Conservation (phyloP, 2,888 invertebrate genomes). For the Tridacna crocea region DNA sequence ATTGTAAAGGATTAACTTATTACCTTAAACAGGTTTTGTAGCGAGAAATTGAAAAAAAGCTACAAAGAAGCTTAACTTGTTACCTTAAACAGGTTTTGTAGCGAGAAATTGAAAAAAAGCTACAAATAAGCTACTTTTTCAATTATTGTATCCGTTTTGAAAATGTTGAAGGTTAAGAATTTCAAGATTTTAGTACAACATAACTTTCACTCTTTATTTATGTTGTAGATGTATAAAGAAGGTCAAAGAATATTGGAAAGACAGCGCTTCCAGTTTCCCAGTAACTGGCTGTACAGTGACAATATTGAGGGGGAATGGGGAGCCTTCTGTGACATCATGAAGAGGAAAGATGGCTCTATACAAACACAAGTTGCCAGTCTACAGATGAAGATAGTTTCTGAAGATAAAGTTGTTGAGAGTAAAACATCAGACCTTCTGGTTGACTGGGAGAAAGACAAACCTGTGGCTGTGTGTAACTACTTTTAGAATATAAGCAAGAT, state of each 20-base stretch:
- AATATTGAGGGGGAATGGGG: conserved; percentile 99
- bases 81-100: too few species aligned
- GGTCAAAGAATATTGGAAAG: conserved; percentile 98
- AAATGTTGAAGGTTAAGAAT: too few species aligned
- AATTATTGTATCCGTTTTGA: too few species aligned
- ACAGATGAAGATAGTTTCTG: conserved; percentile 99
- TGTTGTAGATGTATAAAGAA: conserved; percentile 92
- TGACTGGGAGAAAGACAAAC: conserved; percentile 99
- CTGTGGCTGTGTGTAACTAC: conserved; percentile 88
- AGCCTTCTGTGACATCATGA: conserved; percentile 99
- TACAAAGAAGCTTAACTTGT: too few species aligned
- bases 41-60: too few species aligned
- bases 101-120: too few species aligned
- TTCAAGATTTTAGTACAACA: too few species aligned
- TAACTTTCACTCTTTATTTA: background rate
- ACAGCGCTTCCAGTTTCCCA: conserved; percentile 98
- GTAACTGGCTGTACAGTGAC: conserved; percentile 98
- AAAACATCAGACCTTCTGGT: conserved; percentile 96
- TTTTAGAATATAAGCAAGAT: too few species aligned
- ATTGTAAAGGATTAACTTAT: too few species aligned
- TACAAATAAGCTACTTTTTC: too few species aligned
- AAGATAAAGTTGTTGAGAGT: conserved; percentile 98
- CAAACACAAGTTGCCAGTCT: conserved; percentile 86
- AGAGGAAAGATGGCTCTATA: conserved; percentile 94
- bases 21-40: too few species aligned